These are phyloP conservation scores for Amphimedon queenslandica DNA, from an alignment of 37 sponge, comb jelly and placozoan species.

Conservation along the genomic window DNA sequence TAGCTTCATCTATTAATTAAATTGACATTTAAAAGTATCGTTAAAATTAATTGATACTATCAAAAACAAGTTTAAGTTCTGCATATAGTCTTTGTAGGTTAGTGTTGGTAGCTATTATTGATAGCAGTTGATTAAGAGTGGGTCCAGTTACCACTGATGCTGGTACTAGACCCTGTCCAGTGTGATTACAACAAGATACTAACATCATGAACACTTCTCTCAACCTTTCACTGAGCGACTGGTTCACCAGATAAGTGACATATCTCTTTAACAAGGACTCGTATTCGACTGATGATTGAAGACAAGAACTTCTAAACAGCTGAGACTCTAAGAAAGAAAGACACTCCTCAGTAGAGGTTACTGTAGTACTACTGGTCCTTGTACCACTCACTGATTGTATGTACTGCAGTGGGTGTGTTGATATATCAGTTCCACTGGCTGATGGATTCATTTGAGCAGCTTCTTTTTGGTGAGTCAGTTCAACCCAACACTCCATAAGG, in stretches of 20 bases:
- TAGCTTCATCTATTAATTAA: too few species aligned
- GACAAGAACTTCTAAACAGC: constrained; percentile 26
- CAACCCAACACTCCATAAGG: constrained; percentile 55
- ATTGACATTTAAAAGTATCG: too few species aligned
- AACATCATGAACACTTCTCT: constrained; percentile 37
- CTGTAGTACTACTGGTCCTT: background rate
- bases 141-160: constrained; percentile 32
- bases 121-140: constrained; percentile 37
- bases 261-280: constrained; percentile 65
- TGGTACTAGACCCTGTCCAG: constrained; percentile 2
- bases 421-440: background rate
- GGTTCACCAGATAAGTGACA: constrained; percentile 49
- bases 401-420: background rate
- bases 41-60: background rate
- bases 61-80: constrained; percentile 60
- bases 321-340: constrained; percentile 54
- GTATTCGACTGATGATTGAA: constrained; percentile 60
- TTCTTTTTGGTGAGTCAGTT: constrained; percentile 21
- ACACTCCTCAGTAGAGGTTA: background rate
- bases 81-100: constrained; percentile 69
- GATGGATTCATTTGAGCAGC: background rate
- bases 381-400: background rate
- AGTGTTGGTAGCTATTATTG: constrained; percentile 45
- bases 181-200: background rate
- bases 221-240: constrained; percentile 46